Evolutionary conservation across 2,113 vertebrate species (phyloP).

Genomic region (Rhinoptilus africanus): DNA sequence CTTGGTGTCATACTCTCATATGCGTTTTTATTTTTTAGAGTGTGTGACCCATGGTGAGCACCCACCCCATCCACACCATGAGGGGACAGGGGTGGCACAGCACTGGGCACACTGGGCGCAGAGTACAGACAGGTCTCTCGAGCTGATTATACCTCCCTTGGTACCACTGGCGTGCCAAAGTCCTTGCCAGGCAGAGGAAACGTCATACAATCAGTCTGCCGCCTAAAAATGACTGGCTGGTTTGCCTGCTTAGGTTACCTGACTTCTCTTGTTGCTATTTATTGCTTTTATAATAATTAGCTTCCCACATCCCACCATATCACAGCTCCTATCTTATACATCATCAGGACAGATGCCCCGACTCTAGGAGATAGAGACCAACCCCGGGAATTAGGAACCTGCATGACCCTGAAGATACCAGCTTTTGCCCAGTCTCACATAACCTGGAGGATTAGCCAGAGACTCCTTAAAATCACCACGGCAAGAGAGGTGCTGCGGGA

Average conservation of each 20-base stretch:
- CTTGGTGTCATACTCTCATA: background rate
- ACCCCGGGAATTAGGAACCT: background rate
- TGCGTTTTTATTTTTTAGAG: background rate
- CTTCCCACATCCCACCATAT: background rate
- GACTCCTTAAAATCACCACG: background rate
- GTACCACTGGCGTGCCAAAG: background rate
- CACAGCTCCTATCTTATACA: background rate
- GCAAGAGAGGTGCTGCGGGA: background rate
- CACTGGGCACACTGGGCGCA: background rate
- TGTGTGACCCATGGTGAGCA: background rate
- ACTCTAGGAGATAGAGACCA: background rate
- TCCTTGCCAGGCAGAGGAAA: background rate
- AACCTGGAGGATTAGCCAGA: background rate
- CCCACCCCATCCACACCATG: accelerated
- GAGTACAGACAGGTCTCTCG: background rate
- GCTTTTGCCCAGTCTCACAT: background rate
- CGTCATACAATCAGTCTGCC: accelerated
- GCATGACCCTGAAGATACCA: background rate
- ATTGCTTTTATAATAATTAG: background rate
- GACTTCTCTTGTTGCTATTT: background rate
- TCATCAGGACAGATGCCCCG: background rate
- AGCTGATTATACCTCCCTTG: background rate
- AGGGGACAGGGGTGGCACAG: background rate
- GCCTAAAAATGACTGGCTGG: background rate
- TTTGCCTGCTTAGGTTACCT: background rate